Evolutionary conservation across 2,888 invertebrate genomes (phyloP), one percentile per base, ranked within the genome.

Genomic region (Isotomurus palustris): DNA sequence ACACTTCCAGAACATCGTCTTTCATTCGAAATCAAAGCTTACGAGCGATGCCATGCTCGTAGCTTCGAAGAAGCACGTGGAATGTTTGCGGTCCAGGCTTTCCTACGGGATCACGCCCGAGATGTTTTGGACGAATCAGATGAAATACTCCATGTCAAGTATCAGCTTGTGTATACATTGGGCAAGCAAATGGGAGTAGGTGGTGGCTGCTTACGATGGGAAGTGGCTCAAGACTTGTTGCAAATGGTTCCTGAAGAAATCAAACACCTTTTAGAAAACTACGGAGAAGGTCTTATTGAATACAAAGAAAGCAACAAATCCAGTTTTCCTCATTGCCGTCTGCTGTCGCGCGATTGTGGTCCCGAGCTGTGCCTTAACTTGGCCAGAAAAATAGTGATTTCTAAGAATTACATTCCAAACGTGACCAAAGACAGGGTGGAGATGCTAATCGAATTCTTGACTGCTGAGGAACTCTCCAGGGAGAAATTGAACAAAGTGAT

Each of bases 71-170:
- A 40, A n/a, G 10, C 40, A 52, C 2, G 32, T 54, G n/a, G 60
- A 55, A 2, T 63, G 6, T 24, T 62, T 12, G 48, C 41, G 12
- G n/a, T 66, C 1, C 58, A 66, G 14, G 41, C 57, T 14, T 62
- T 62, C 55, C 36, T 67, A 3, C 45, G 56, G 12, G 17, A 24
- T 2, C 49, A 62, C 28, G 48, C 45, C 4, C 44, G 64, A n/a
- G 69, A 69, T 32, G 47, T 69, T 17, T 25, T 69, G 8, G 69
- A 69, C 48, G 69, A 69, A 36, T 62, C 62, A 12, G 69, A 69
- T 41, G 69, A 69, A 44, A 58, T 69, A 41, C 45, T 68, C 1
- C 61, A 58, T 25, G 62, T 56, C 45, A 68, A 69, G 24, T 69
- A 67, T 36, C 69, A 69, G 36, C 19, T 69, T 19, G 53, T 69